Base-by-base conservation (phyloP, 2,113 vertebrate species). In the Steatornis caripensis region DNA sequence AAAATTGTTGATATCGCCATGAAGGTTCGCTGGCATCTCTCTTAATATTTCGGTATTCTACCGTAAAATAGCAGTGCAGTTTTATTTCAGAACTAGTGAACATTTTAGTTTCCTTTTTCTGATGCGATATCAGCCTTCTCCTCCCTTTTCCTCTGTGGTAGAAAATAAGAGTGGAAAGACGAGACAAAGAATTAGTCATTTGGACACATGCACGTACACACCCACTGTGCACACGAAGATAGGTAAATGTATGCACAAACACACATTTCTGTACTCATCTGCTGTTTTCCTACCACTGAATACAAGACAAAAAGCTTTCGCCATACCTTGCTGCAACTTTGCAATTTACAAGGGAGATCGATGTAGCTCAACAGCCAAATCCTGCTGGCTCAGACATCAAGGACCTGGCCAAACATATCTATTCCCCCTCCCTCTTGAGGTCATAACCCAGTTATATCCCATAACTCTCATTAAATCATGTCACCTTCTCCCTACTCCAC, bases 1-100 rank as follows among this genome's bases (percentile, higher is more conserved):
- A 53, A 72, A 46, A 43, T 1, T 1, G 22, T 5, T 66, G 15
- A 2, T 68, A 37, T 5, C 6, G 19, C 48, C 1, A 0, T 62
- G 39, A 87, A 82, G 18, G 54, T 10, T 23, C 19, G 62, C 2
- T 5, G 1, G 16, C 12, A 82, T 62, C 81, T 77, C 16, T 84
- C 49, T 66, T 11, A 46, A 19, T 66, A n/a, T 46, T 83, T 60
- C 60, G 4, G 6, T 51, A 32, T 51, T 80, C 16, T 39, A 21
- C 20, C 80, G 21, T 22, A 75, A 85, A 82, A 36, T 60, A 92
- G 64, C 7, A 65, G 5, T 6, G 12, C 5, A 72, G 23, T 45
- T 83, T 83, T 37, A 55, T 27, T 90, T 76, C 43, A 65, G 21
- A 76, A 30, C 11, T 14, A 34, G 17, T 6, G 15, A 85, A 68